phyloP scores from a whole-genome alignment of 2,797 vertebrate species.

The Erpetoichthys calabaricus region DNA sequence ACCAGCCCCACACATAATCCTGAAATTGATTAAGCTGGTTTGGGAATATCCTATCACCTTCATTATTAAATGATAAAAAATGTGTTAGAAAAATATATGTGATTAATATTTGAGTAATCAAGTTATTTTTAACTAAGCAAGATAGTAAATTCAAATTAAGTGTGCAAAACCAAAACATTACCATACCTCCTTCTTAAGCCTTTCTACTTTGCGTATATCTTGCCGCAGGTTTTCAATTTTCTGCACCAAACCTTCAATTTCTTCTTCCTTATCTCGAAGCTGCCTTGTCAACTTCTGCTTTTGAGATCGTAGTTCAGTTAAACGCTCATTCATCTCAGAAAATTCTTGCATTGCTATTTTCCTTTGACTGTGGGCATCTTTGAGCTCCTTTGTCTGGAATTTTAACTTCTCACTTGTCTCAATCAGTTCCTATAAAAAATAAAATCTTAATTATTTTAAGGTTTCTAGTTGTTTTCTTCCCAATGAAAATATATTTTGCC shows the following conservation, averaged over 20 bases:
- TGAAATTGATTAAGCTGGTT: too few species aligned
- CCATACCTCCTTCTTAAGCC: slow-evolving; percentile 91
- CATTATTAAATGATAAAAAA: too few species aligned
- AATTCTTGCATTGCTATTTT: slow-evolving; percentile 94
- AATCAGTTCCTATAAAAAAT: slow-evolving; percentile 49
- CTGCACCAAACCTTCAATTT: slow-evolving; percentile 79
- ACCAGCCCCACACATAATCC: too few species aligned
- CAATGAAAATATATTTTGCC: neutral
- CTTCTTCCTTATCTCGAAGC: slow-evolving; percentile 93
- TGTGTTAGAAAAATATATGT: too few species aligned
- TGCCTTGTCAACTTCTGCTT: slow-evolving; percentile 89
- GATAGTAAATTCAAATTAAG: too few species aligned
- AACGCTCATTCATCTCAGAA: slow-evolving; percentile 86
- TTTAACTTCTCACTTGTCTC: slow-evolving; percentile 65
- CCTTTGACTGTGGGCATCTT: slow-evolving; percentile 91
- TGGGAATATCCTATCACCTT: too few species aligned
- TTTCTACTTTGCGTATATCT: slow-evolving; percentile 89
- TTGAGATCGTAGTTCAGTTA: slow-evolving; percentile 81
- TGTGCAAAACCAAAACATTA: too few species aligned
- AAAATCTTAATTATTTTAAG: neutral
- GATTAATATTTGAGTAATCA: too few species aligned
- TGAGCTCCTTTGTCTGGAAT: slow-evolving; percentile 89
- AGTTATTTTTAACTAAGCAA: too few species aligned
- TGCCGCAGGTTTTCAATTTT: slow-evolving; percentile 83
- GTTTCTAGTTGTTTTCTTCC: neutral